phyloP scores from a whole-genome alignment of 2,797 vertebrate species.

The Sternotherus odoratus region DNA sequence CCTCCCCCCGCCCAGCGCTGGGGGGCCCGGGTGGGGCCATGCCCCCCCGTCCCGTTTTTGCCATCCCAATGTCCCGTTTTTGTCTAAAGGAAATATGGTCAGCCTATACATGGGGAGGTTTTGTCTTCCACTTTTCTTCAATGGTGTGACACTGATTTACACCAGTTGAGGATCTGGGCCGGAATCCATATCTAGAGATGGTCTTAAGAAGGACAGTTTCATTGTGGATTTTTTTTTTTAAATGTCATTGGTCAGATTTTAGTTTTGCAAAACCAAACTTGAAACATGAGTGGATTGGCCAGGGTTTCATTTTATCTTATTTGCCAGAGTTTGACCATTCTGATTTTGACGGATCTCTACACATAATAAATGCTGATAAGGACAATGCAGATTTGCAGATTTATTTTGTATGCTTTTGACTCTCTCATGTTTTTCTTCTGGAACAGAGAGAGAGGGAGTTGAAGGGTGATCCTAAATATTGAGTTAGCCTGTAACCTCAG shows the following conservation, averaged over 20 bases:
- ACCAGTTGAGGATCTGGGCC: neutral
- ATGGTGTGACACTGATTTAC: neutral
- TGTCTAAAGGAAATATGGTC: too few species aligned
- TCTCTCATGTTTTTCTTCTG: neutral
- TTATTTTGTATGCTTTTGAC: neutral
- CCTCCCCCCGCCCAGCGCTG: too few species aligned
- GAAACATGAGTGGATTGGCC: neutral
- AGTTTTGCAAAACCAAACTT: neutral
- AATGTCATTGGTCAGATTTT: neutral
- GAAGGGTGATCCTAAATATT: neutral
- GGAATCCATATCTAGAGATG: neutral
- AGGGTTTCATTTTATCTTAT: fast-evolving
- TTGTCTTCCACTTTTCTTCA: fast-evolving
- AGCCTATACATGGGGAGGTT: neutral
- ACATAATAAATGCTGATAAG: neutral
- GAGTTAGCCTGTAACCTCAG: neutral
- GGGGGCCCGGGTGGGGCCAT: too few species aligned
- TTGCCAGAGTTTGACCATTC: neutral
- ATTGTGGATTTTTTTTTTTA: neutral
- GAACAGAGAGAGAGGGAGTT: neutral
- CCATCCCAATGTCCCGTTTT: too few species aligned
- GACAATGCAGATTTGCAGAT: neutral
- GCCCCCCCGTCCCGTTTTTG: too few species aligned
- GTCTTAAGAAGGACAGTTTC: neutral
- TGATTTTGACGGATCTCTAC: neutral